Base-by-base conservation (phyloP, 2,113 vertebrate genomes). In the Thalassarche chlororhynchos region DNA sequence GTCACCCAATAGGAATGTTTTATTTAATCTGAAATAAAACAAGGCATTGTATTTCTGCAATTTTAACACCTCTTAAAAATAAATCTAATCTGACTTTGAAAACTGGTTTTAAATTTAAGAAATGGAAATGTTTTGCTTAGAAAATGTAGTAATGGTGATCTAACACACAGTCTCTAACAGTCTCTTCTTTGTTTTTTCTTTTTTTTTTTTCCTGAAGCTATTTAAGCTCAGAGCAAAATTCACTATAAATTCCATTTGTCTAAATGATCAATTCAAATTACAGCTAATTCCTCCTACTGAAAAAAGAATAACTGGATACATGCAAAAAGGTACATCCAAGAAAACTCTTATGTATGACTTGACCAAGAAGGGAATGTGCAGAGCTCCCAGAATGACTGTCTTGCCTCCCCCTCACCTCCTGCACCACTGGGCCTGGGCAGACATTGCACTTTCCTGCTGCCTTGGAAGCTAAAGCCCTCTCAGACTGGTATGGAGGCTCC, bases 21-120 rank as follows among this genome's bases (percentile, higher is more conserved):
- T 76, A 32, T 76, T 93, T 83, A 40, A 83, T 44, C n/a, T 80
- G 42, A 77, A 96, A 58, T 88, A 83, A 91, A 93, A 32, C 12
- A 68, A 31, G 11, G 8, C 18, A 36, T 40, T 85, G 10, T 19
- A 29, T 69, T 91, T 80, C 66, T 77, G 7, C 24, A 88, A 12
- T 88, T 88, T 71, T 54, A 69, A 54, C 36, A 29, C 6, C 51
- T 94, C 21, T 68, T 52, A 69, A 88, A 89, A 82, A 36, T 34
- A 84, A 81, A 64, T 28, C 9, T 60, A 64, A 61, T 34, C 32
- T 86, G 57, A 69, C 52, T 79, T 87, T 69, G 47, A 88, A 83
- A 85, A 76, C 19, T 23, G 4, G 4, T 79, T 83, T 82, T 21
- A 90, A 51, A 83, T 60, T 76, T 60, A 57, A 79, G 38, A 75